These are phyloP conservation scores for Idaea aversata DNA, from an alignment of 2,888 invertebrate genomes.

Conservation along the genomic window DNA sequence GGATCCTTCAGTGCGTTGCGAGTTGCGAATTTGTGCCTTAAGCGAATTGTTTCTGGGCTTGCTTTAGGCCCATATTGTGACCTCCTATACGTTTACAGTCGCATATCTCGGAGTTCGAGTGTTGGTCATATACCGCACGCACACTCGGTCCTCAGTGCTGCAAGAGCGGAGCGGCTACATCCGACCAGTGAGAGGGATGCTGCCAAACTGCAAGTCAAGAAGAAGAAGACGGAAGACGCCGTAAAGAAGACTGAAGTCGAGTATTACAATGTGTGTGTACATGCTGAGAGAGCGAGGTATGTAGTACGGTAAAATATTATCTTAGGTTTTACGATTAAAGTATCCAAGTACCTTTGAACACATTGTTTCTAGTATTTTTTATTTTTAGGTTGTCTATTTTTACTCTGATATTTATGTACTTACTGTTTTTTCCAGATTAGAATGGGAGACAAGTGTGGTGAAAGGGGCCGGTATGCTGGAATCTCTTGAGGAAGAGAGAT, in stretches of 20 bases:
- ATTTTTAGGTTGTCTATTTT: too few species aligned
- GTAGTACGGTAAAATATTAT: neutral
- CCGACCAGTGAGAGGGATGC: conserved; percentile 81
- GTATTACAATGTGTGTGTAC: conserved; percentile 94
- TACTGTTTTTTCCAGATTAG: conserved; percentile 79
- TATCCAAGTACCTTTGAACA: too few species aligned
- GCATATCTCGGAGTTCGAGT: conserved; percentile 77
- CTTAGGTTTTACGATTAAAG: too few species aligned
- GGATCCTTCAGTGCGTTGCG: conserved; percentile 62
- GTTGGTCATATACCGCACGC: conserved; percentile 80
- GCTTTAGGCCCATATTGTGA: neutral
- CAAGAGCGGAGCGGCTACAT: conserved; percentile 62
- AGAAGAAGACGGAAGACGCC: conserved; percentile 93
- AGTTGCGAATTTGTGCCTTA: conserved; percentile 36
- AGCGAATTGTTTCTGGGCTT: neutral
- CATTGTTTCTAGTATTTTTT: too few species aligned
- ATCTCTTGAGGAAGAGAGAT: conserved; percentile 92
- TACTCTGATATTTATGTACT: neutral
- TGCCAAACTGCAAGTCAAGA: conserved; percentile 91
- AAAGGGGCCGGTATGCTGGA: conserved; percentile 93
- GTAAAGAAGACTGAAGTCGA: conserved; percentile 95
- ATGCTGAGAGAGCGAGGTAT: conserved; percentile 92
- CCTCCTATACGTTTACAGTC: conserved; percentile 40
- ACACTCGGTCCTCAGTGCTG: conserved; percentile 68
- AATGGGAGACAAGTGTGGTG: conserved; percentile 94